Evolutionary conservation across 2,113 vertebrate genomes (phyloP).

Genomic region (Aptenodytes forsteri): DNA sequence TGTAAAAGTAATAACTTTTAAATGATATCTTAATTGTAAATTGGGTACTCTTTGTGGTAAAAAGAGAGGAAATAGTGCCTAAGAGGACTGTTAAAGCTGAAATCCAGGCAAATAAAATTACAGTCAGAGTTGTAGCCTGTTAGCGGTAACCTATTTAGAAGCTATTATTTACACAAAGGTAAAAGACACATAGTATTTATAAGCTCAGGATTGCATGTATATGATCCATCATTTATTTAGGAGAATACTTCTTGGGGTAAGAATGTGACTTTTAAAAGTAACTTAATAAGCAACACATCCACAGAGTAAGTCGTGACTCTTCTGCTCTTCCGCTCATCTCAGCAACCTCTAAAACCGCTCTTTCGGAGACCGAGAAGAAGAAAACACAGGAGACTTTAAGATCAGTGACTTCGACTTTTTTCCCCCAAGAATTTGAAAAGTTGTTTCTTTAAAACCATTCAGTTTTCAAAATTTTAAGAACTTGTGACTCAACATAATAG

Average conservation of each 20-base stretch:
- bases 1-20: conserved; percentile 36
- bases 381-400: neutral
- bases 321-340: neutral
- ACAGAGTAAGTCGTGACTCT: neutral
- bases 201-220: neutral
- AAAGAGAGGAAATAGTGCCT: neutral
- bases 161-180: neutral
- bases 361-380: neutral
- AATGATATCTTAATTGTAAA: conserved; percentile 31
- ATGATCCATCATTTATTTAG: neutral
- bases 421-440: neutral
- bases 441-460: neutral
- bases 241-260: neutral
- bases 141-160: neutral
- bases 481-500: neutral
- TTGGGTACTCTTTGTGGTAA: neutral
- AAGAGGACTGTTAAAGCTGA: neutral
- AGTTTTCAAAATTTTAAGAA: neutral
- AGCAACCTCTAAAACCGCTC: neutral
- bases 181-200: neutral
- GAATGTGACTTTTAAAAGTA: neutral
- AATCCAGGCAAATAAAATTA: neutral
- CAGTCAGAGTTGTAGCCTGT: neutral
- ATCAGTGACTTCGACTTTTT: neutral
- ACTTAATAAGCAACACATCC: neutral